Base-by-base conservation (phyloP, 30 jellyfish, hydroid and myxozoan genomes). In the Cassiopea xamachana region DNA sequence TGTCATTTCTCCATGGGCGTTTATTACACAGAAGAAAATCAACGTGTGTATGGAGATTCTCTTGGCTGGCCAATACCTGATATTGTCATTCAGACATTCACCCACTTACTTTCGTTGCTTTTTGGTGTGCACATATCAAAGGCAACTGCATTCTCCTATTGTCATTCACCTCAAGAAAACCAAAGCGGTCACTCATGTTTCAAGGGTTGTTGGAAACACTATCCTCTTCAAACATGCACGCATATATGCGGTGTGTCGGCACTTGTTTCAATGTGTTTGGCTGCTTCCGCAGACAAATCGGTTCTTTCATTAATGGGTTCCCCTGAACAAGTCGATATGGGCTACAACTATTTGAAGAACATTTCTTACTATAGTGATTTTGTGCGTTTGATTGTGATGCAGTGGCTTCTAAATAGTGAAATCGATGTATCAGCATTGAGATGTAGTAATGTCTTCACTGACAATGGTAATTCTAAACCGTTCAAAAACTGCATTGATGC, bases 61-160 rank as follows among this genome's bases (percentile, higher is more conserved):
- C 76, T 1, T 13, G 88, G 88, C 88, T 79, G 88, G 88, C 88
- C 78, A 15, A 46, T 59, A 1, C 87, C 87, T 17, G 74, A 62
- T 1, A 62, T 3, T 62, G 19, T 62, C 3, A 27, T 8, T 8
- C 74, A 62, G 2, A 8, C 10, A 4, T 4, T 13, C 4, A 13
- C 7, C 10, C 64, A 51, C 4, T 51, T 51, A 51, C 9, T 51
- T 4, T 2, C 64, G 9, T 51, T 4, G 4, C 4, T 51, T 51
- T 4, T 51, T 51, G 64, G 64, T 9, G 9, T 4, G 64, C 64
- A 51, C 8, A 51, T 2, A 51, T 13, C 74, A 4, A 13, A 4
- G 7, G 74, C 74, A 62, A 62, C 43, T 13, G 14, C 74, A 8
- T 14, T 62, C 2, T 62, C 74, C 74, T 4, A 6, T 3, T 62